Evolutionary conservation across 2,113 vertebrate genomes (phyloP).

Genomic region (Tragelaphus buxtoni): DNA sequence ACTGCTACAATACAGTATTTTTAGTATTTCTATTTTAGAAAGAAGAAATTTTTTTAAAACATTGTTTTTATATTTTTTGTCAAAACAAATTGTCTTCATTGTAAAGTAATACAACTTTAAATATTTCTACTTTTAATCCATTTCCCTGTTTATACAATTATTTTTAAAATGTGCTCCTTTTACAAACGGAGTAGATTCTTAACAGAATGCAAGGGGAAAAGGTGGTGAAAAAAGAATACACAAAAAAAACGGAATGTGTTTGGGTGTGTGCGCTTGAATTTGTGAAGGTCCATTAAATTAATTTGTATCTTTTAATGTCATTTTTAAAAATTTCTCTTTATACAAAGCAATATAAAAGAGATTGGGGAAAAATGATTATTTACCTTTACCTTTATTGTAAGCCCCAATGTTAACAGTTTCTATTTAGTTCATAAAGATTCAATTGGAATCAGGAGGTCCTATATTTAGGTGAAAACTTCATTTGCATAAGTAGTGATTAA

Average conservation of each 20-base stretch:
- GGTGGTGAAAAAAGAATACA: neutral
- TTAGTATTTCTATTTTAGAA: conserved; percentile 40
- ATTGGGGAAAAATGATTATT: neutral
- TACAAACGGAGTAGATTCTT: neutral
- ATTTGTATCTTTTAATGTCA: neutral
- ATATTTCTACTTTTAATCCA: too few relatives aligned
- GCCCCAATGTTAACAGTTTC: neutral
- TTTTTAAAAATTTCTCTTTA: neutral
- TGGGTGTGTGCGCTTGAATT: neutral
- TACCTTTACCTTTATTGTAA: neutral
- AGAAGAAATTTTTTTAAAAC: neutral
- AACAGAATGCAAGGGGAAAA: neutral
- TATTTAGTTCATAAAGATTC: neutral
- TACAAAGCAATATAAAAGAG: neutral
- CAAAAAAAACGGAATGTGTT: neutral
- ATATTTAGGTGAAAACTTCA: conserved; percentile 48
- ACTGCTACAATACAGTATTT: conserved; percentile 32
- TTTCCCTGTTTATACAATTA: too few relatives aligned
- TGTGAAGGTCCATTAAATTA: neutral
- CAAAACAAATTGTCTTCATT: too few relatives aligned
- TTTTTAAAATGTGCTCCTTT: too few relatives aligned
- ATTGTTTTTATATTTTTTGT: conserved; percentile 20
- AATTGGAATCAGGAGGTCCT: neutral
- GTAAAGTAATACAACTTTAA: too few relatives aligned
- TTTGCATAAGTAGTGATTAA: conserved; percentile 52